phyloP scores from a whole-genome alignment of 2,888 invertebrate genomes.

The Meganola albula region DNA sequence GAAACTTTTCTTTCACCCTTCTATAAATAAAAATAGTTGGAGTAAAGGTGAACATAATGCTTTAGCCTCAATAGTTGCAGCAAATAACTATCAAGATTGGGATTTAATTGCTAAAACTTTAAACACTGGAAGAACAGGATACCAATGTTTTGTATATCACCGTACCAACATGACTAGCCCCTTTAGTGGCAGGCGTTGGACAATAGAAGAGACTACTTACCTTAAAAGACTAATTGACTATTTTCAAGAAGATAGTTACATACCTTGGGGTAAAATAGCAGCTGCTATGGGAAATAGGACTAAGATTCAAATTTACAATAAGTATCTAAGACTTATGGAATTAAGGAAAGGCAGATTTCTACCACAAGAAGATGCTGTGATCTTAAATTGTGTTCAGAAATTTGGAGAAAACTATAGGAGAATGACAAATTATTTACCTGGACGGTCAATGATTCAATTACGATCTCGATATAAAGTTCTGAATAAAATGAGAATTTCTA shows the following conservation, averaged over 20 bases:
- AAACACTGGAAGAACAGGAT: constrained; percentile 79
- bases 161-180: constrained; percentile 65
- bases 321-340: constrained; percentile 58
- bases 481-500: constrained; percentile 51
- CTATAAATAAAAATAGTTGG: constrained; percentile 75
- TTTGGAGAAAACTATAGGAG: constrained; percentile 80
- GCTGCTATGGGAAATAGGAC: constrained; percentile 79
- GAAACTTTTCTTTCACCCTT: constrained; percentile 83
- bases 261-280: constrained; percentile 86
- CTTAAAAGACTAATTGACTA: constrained; percentile 80
- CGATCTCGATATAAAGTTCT: constrained; percentile 78
- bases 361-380: constrained; percentile 80
- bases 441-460: constrained; percentile 80
- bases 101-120: constrained; percentile 78
- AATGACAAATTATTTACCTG: constrained; percentile 76
- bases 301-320: constrained; percentile 81
- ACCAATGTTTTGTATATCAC: constrained; percentile 83
- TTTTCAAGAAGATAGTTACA: constrained; percentile 79
- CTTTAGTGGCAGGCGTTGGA: constrained; percentile 75
- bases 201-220: constrained; percentile 81
- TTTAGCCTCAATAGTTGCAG: constrained; percentile 41
- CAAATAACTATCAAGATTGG: constrained; percentile 80
- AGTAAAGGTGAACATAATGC: constrained; percentile 40
- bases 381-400: constrained; percentile 79
- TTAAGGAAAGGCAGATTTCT: constrained; percentile 80